Conservation (phyloP, 2,888 invertebrate genomes). For the Polymixis flavicincta region DNA sequence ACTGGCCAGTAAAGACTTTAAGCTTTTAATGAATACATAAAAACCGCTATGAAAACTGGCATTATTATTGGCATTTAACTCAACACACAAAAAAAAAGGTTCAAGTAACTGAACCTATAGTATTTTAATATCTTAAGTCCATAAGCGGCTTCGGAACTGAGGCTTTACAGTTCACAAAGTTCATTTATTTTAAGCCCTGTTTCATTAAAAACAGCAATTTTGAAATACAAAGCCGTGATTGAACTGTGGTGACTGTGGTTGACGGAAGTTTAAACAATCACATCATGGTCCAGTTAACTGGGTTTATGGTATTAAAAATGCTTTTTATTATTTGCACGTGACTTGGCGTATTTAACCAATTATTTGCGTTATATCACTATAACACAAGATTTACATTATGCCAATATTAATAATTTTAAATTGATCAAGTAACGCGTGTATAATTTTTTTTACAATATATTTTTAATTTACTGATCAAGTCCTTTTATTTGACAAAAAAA, state of each 20-base stretch:
- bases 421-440: too few relatives aligned
- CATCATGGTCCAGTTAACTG: background rate
- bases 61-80: background rate
- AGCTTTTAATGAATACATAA: background rate
- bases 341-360: too few relatives aligned
- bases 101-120: background rate
- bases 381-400: too few relatives aligned
- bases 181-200: constrained; percentile 9
- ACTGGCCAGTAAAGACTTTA: background rate
- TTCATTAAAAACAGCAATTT: constrained; percentile 2
- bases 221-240: constrained; percentile 12
- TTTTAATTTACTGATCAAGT: too few relatives aligned
- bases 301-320: background rate
- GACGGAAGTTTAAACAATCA: constrained; percentile 2
- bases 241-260: constrained; percentile 1
- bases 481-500: too few relatives aligned
- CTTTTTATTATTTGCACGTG: too few relatives aligned
- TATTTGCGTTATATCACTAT: too few relatives aligned
- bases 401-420: too few relatives aligned
- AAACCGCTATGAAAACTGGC: background rate
- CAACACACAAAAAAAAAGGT: background rate
- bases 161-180: constrained; percentile 12
- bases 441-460: too few relatives aligned
- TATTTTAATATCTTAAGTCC: background rate
- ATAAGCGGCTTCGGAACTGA: background rate